Base-by-base conservation (phyloP, 2,113 vertebrate species). In the Strigops habroptila region DNA sequence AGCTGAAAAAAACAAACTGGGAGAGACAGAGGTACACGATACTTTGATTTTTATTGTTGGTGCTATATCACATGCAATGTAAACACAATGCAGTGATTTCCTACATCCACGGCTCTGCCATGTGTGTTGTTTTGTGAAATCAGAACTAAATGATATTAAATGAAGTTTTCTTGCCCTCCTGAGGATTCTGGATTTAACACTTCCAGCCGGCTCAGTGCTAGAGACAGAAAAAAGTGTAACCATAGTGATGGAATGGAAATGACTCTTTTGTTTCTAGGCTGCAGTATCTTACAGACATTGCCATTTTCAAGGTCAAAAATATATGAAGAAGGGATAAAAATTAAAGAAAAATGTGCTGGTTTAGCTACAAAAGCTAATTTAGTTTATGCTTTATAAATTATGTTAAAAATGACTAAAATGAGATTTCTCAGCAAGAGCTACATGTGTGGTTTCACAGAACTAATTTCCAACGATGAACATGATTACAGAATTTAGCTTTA, bases 231-330 rank as follows among this genome's bases (percentile, higher is more conserved):
- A 96, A 98, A 98, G 96, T 98, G 98, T 98, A 98, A 98, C 98
- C 98, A 98, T 98, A 98, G 98, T 98, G 98, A 98, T 98, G 96
- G 97, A 98, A 98, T 98, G 93, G 97, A 98, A 98, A 98, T 98
- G 82, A 98, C 97, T 98, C 97, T 97, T 98, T 98, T 98, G 98
- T 98, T 98, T 97, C 80, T 96, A 97, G 89, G 97, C 97, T 98
- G 97, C 97, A 97, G 96, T 98, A 98, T 98, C 97, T 97, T 98
- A 97, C 97, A 98, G 97, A 98, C 96, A 97, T 89, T 97, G 98
- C 92, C 4, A 5, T 97, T 98, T 98, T 98, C 98, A 98, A 98
- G 98, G 98, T 98, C 98, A 98, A 97, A 98, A 97, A 98, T 98
- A 98, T 96, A 98, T 98, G 98, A 97, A 88, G 93, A 97, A 97